Evolutionary conservation across 2,888 invertebrate species (phyloP), one percentile per base, ranked within the genome.

Genomic region (Melanostoma scalare): DNA sequence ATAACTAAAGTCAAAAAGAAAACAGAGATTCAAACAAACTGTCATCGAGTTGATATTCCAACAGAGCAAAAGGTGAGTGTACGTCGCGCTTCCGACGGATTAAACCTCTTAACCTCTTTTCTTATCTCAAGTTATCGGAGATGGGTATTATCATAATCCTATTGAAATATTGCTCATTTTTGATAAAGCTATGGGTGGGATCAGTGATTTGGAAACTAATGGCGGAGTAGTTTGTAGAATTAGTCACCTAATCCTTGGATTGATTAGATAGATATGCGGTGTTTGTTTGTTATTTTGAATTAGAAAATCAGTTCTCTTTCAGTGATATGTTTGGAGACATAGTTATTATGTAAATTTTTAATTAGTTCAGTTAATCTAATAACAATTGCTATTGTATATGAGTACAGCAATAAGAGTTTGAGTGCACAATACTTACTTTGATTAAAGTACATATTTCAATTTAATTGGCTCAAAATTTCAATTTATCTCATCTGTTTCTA

Each of bases 41-140:
- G 56, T 63, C 31, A 42, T 3, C 35, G 9, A 58, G 36, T 50
- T 82, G 77, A 68, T 68, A 77, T 73, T 82, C 77, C 38, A 63
- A 53, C 58, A 61, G 61, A 73, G 55, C 6, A 44, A 52, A 61
- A 76, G 81, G 82, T 82, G 63, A 82, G 82, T 69, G 55, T 20
- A 20, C 1, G 20, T 20, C 20, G 20, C 1, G 20, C 52, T 42
- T 35, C 77, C 81, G 82, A 53, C 82, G 82, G 82, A 50, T 53
- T n/a, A 50, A 36, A n/a, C 9, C 20, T 46, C 10, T 9, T 42
- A 9, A 55, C 61, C 65, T 53, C 3, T 48, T 60, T 31, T 30
- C n/a, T 52, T 40, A 53, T 55, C 35, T 53, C 42, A 60, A 80
- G 42, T 76, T 81, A 76, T 61, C 6, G 40, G 9, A 61, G 8